phyloP scores from a whole-genome alignment of 2,888 invertebrate genomes.

The Bombylius discolor region DNA sequence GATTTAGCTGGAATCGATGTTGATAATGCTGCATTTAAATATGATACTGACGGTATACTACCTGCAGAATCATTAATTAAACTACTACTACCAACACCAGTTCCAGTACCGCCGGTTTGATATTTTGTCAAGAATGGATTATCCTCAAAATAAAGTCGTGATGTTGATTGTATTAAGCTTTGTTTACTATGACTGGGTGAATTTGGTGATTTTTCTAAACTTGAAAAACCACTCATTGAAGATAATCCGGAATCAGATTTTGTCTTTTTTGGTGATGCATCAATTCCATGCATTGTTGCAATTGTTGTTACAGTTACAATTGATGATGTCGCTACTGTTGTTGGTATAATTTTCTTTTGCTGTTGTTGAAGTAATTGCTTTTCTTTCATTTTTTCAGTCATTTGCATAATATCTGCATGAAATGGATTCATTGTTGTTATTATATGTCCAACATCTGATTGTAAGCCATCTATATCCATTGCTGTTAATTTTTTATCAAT shows the following conservation, averaged over 20 bases:
- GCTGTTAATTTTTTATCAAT: not conserved
- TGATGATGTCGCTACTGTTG: conserved; percentile 48
- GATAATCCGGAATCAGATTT: conserved; percentile 79
- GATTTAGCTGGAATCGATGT: conserved; percentile 1
- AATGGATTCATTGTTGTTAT: conserved; percentile 22
- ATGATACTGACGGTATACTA: not conserved
- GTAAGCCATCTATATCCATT: not conserved
- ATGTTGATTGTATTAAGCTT: conserved; percentile 1
- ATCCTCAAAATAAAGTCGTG: conserved; percentile 7
- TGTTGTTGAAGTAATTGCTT: not conserved
- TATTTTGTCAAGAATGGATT: conserved; percentile 1
- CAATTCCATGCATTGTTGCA: conserved; percentile 2
- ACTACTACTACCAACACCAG: not conserved
- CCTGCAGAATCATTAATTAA: not conserved
- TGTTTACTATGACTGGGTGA: conserved; percentile 41
- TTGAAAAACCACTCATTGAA: conserved; percentile 78
- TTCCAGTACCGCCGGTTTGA: not conserved
- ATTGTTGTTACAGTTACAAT: conserved; percentile 31
- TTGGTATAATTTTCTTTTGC: conserved; percentile 39
- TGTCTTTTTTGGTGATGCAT: conserved; percentile 30
- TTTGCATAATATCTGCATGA: conserved; percentile 19
- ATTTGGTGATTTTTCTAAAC: conserved; percentile 71
- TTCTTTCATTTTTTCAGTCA: conserved; percentile 12
- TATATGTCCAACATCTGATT: not conserved
- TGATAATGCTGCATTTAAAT: not conserved